Evolutionary conservation across 2,888 invertebrate genomes (phyloP).

Genomic region (Hydropsyche betteni): DNA sequence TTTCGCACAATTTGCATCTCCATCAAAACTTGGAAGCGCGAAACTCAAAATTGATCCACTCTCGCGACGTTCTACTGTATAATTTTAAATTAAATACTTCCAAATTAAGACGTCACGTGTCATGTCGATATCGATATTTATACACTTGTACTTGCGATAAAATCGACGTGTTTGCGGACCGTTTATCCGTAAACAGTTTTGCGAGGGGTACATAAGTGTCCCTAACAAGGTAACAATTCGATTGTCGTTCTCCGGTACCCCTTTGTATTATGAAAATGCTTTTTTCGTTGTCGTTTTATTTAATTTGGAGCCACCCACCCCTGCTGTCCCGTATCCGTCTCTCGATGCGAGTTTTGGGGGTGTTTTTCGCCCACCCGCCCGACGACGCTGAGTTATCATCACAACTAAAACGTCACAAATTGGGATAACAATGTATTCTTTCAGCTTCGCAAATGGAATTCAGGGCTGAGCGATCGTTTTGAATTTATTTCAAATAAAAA

Average conservation of each 20-base stretch:
- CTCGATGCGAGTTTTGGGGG: slow-evolving; percentile 21
- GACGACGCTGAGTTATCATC: slow-evolving; percentile 58
- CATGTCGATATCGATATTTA: neutral
- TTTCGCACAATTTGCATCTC: neutral
- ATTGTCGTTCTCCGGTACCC: slow-evolving; percentile 43
- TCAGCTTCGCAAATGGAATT: slow-evolving; percentile 46
- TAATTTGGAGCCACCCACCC: slow-evolving; percentile 52
- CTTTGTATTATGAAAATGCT: slow-evolving; percentile 49
- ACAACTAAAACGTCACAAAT: slow-evolving; percentile 54
- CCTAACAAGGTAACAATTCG: slow-evolving; percentile 48
- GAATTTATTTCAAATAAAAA: slow-evolving; percentile 3
- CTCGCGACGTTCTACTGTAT: no score
- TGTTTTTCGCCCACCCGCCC: slow-evolving; percentile 18
- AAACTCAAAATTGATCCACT: no score
- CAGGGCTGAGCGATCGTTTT: slow-evolving; percentile 45
- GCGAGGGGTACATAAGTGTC: slow-evolving; percentile 45
- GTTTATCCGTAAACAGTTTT: slow-evolving; percentile 41
- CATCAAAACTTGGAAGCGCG: neutral
- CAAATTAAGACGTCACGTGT: no score
- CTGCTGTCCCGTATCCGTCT: slow-evolving; percentile 51
- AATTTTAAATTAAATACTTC: no score
- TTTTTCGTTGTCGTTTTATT: slow-evolving; percentile 47
- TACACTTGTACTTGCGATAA: neutral
- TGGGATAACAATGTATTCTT: slow-evolving; percentile 53
- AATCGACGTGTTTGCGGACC: slow-evolving; percentile 28